Evolutionary conservation across 53 echinoderm and acorn worm genomes (phyloP).

Genomic region (Pentamera pediparva): DNA sequence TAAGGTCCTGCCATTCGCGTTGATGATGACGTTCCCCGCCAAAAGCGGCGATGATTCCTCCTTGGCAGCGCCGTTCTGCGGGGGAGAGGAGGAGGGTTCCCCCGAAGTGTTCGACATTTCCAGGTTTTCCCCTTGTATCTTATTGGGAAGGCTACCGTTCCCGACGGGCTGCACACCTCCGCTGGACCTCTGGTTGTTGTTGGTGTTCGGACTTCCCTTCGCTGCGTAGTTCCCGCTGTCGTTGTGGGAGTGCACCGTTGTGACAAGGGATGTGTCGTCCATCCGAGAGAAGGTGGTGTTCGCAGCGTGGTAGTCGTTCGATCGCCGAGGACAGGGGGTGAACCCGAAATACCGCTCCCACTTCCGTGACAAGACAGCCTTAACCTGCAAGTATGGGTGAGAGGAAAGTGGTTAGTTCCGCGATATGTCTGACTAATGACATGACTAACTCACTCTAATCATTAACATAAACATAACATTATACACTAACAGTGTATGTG

Average conservation of each 20-base stretch:
- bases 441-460: no score
- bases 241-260: background rate
- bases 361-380: slow-evolving; percentile 46
- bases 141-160: background rate
- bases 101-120: slow-evolving; percentile 20
- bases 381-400: slow-evolving; percentile 40
- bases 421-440: no score
- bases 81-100: slow-evolving; percentile 7
- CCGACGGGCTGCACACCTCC: background rate
- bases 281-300: slow-evolving; percentile 6
- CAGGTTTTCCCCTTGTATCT: background rate
- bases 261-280: slow-evolving; percentile 1
- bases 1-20: slow-evolving; percentile 15
- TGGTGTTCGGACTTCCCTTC: background rate
- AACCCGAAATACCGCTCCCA: slow-evolving; percentile 37
- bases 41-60: background rate
- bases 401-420: no score
- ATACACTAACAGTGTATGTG: no score
- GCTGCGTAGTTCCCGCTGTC: background rate
- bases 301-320: background rate
- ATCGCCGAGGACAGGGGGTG: background rate
- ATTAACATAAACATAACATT: no score
- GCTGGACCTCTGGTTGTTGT: slow-evolving; percentile 22
- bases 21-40: slow-evolving; percentile 23
- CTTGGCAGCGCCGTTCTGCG: background rate